Evolutionary conservation across 1,140 invertebrate species (phyloP).

Genomic region (Holcopasites calliopsidis): DNA sequence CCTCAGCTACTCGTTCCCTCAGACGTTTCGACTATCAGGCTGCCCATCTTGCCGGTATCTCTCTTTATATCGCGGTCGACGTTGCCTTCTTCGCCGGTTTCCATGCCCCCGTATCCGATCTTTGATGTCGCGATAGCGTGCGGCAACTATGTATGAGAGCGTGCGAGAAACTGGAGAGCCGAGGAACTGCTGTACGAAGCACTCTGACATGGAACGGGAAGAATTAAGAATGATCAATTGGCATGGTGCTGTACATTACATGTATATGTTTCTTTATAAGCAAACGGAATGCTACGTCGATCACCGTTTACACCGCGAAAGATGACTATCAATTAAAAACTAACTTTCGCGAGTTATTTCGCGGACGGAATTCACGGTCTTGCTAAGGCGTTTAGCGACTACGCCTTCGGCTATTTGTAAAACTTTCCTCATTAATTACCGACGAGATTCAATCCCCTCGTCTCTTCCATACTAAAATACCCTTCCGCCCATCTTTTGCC

Average conservation of each 20-base stretch:
- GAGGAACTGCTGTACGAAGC: background rate
- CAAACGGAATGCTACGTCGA: conserved; percentile 28
- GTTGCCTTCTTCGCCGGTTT: conserved; percentile 15
- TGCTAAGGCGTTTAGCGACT: conserved; percentile 65
- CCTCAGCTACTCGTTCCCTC: conserved; percentile 62
- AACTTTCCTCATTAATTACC: conserved; percentile 76
- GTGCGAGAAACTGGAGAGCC: background rate
- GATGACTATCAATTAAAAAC: conserved; percentile 65
- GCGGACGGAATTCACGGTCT: conserved; percentile 63
- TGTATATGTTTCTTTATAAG: no score
- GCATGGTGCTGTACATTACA: no score
- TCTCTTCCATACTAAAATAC: conserved; percentile 45
- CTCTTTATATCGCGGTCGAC: conserved; percentile 56
- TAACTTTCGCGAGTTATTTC: conserved; percentile 55
- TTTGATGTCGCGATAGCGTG: conserved; percentile 48
- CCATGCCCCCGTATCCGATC: conserved; percentile 32
- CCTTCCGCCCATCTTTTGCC: conserved; percentile 38
- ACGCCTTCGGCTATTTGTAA: conserved; percentile 72
- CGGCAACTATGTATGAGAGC: no score
- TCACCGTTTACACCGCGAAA: conserved; percentile 43
- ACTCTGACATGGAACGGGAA: no score
- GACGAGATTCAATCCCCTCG: conserved; percentile 71
- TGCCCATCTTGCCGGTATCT: conserved; percentile 61
- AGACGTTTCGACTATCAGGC: conserved; percentile 64
- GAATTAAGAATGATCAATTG: conserved; percentile 2